Conservation (phyloP, 2,888 invertebrate species). For the Sceliomorpha sp. region DNA sequence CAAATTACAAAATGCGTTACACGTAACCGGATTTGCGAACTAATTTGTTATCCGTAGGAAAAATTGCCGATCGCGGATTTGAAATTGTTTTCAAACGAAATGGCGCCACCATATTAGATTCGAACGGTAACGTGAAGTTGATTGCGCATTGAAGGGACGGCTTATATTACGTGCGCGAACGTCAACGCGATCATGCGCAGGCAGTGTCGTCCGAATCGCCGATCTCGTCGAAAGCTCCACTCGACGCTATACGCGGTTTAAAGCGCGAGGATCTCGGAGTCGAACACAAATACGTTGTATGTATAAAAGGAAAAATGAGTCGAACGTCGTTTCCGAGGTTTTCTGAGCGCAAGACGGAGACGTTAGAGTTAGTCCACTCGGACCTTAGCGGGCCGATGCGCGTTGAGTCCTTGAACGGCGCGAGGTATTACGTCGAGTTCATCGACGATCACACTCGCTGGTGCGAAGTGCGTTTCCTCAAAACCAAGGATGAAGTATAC, state of each 20-base stretch:
- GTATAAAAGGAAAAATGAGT: constrained; percentile 9
- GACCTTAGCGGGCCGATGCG: constrained; percentile 57
- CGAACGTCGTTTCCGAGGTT: constrained; percentile 9
- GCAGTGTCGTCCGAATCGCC: too few species aligned
- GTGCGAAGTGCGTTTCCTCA: constrained; percentile 54
- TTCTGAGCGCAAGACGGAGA: constrained; percentile 22
- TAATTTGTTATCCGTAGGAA: too few species aligned
- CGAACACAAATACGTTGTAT: not conserved
- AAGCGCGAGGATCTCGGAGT: not conserved
- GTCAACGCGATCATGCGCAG: too few species aligned
- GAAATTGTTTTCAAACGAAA: too few species aligned
- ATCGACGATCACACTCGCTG: constrained; percentile 59
- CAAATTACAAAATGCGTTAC: too few species aligned
- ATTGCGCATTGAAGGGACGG: too few species aligned
- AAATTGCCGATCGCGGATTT: too few species aligned
- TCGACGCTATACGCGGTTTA: too few species aligned
- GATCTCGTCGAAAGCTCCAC: too few species aligned
- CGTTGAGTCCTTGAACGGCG: constrained; percentile 34
- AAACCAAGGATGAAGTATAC: constrained; percentile 48
- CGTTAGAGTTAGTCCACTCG: constrained; percentile 26
- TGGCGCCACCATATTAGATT: too few species aligned
- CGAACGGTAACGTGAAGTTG: constrained; percentile 6
- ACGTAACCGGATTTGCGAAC: too few species aligned
- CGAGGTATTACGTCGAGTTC: constrained; percentile 58
- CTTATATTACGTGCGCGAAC: too few species aligned